Evolutionary conservation across 2,888 invertebrate genomes (phyloP).

Genomic region (Matsumyia berberina): DNA sequence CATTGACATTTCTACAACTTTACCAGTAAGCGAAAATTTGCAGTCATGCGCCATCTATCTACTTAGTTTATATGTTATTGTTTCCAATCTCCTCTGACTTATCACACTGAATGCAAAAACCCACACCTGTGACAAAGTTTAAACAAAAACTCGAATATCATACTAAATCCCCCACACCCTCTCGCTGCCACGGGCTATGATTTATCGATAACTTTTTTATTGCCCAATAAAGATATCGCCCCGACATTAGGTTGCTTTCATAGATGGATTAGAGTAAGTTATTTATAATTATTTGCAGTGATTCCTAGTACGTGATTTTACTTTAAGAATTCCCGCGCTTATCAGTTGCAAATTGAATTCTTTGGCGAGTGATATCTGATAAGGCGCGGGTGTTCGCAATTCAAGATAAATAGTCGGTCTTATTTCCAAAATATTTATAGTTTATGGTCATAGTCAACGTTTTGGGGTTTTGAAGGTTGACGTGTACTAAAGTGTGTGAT

Average conservation of each 20-base stretch:
- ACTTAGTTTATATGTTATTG: slow-evolving; percentile 13
- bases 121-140: slow-evolving; percentile 20
- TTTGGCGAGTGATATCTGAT: slow-evolving; percentile 1
- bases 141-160: not conserved
- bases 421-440: slow-evolving; percentile 6
- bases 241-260: slow-evolving; percentile 2
- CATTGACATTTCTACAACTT: slow-evolving; percentile 37
- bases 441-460: slow-evolving; percentile 11
- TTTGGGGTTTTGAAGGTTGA: slow-evolving; percentile 16
- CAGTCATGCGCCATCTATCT: slow-evolving; percentile 46
- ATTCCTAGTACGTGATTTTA: slow-evolving; percentile 12
- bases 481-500: not conserved
- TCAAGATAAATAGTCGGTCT: slow-evolving; percentile 23
- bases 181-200: slow-evolving; percentile 2
- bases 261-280: slow-evolving; percentile 8
- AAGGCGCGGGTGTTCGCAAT: slow-evolving; percentile 3
- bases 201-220: slow-evolving; percentile 36
- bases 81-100: slow-evolving; percentile 22
- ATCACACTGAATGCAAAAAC: slow-evolving; percentile 23
- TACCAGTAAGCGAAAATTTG: not conserved
- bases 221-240: slow-evolving; percentile 45
- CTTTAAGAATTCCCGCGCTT: not conserved
- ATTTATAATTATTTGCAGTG: slow-evolving; percentile 51
- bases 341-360: slow-evolving; percentile 23
- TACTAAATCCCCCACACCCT: not conserved